Percentiles rank a stretch among this genome's conserved stretches.
phyloP scores from a whole-genome alignment of 1,140 invertebrate species.

The Gerris buenoi region DNA sequence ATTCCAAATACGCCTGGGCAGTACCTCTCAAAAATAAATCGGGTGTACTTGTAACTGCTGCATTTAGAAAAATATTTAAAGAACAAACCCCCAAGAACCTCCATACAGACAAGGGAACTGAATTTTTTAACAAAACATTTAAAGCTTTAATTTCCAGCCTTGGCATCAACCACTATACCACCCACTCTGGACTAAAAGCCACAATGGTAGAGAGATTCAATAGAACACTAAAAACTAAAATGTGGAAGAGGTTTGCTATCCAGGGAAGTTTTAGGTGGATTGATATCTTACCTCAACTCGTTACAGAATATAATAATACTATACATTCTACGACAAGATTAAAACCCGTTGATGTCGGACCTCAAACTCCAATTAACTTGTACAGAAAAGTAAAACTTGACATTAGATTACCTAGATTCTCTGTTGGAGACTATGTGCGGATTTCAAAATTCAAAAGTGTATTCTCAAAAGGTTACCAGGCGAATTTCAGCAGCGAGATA shows the following conservation, averaged over 20 bases:
- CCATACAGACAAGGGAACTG: conserved; percentile 27
- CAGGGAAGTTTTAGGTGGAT: conserved; percentile 25
- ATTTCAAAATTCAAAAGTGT: conserved; percentile 22
- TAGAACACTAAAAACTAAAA: conserved; percentile 27
- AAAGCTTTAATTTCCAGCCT: conserved; percentile 12
- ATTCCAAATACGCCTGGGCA: neutral
- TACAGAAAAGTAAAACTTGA: conserved; percentile 17
- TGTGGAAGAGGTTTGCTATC: conserved; percentile 28
- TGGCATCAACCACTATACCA: conserved; percentile 26
- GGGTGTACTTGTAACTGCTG: neutral
- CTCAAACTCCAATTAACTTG: conserved; percentile 17
- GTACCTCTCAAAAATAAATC: neutral
- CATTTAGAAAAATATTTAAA: conserved; percentile 3
- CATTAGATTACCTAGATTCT: conserved; percentile 20
- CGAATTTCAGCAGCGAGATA: conserved; percentile 23
- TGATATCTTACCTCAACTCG: conserved; percentile 24
- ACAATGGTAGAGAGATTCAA: conserved; percentile 30
- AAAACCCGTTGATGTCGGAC: conserved; percentile 23
- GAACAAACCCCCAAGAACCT: conserved; percentile 16
- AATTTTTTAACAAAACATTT: conserved; percentile 25
- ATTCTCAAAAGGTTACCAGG: conserved; percentile 24
- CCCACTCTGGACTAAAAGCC: conserved; percentile 29
- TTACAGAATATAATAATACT: conserved; percentile 29
- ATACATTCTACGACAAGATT: conserved; percentile 27
- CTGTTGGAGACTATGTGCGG: conserved; percentile 24